Percentiles rank a stretch among this genome's conserved stretches.
Evolutionary conservation across 2,797 vertebrate species (phyloP).

Genomic region (Coregonus ussuriensis): DNA sequence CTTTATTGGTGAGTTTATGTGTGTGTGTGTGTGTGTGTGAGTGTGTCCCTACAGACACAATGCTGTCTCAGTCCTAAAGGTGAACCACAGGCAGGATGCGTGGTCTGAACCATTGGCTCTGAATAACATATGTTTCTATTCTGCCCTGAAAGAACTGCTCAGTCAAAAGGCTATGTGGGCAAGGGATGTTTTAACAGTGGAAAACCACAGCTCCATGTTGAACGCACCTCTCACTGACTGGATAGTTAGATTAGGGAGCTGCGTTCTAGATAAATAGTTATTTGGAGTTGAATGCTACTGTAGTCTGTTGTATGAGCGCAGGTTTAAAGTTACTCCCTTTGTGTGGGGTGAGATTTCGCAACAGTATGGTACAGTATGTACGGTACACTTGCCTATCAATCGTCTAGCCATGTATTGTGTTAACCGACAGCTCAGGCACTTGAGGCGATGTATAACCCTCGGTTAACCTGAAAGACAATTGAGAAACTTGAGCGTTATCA

Average conservation of each 20-base stretch:
- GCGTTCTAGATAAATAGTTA: conserved; percentile 20
- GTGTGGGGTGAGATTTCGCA: conserved; percentile 36
- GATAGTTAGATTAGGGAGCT: conserved; percentile 28
- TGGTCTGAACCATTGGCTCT: conserved; percentile 50
- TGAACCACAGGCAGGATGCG: conserved; percentile 59
- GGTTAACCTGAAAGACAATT: conserved; percentile 48
- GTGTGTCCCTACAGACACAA: conserved; percentile 49
- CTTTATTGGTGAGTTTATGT: conserved; percentile 28
- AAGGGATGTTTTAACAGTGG: conserved; percentile 18
- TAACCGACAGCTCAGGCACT: background rate
- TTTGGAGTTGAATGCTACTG: conserved; percentile 27
- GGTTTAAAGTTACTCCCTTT: conserved; percentile 24
- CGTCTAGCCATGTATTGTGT: conserved; percentile 46
- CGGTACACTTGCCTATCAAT: conserved; percentile 28
- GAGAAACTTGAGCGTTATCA: conserved; percentile 48
- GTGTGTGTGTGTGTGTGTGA: conserved; percentile 16
- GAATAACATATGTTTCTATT: conserved; percentile 55
- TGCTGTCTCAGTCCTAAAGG: conserved; percentile 63
- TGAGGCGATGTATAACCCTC: background rate
- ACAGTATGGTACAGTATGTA: conserved; percentile 38
- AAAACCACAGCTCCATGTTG: conserved; percentile 26
- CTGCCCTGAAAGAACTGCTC: conserved; percentile 53
- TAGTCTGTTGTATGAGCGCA: conserved; percentile 2
- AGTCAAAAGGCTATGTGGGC: conserved; percentile 17
- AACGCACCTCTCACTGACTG: conserved; percentile 14